Conservation (phyloP, 2,797 vertebrate genomes). For the Steatocranus sp. region DNA sequence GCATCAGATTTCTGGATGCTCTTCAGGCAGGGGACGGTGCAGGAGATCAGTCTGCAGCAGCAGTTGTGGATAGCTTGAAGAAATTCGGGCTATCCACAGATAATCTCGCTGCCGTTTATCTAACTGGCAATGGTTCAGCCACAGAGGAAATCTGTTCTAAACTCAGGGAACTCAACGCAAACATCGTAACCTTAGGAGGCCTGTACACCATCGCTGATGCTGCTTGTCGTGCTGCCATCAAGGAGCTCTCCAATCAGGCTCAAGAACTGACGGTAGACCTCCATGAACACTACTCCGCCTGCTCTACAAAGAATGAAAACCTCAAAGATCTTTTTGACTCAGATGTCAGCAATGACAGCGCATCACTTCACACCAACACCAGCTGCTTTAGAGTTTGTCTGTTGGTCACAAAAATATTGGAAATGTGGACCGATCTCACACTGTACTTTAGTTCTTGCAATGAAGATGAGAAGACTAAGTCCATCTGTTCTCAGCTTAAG, state of each 20-base stretch:
- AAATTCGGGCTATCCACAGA: slow-evolving; percentile 58
- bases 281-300: slow-evolving; percentile 49
- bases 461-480: slow-evolving; percentile 41
- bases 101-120: slow-evolving; percentile 66
- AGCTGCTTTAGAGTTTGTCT: slow-evolving; percentile 57
- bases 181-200: slow-evolving; percentile 49
- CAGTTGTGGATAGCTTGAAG: slow-evolving; percentile 54
- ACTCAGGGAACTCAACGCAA: slow-evolving; percentile 68
- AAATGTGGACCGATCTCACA: slow-evolving; percentile 66
- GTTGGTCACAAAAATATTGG: slow-evolving; percentile 55
- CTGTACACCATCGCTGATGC: slow-evolving; percentile 60
- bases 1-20: slow-evolving; percentile 71
- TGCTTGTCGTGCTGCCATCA: slow-evolving; percentile 59
- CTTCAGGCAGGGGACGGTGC: slow-evolving; percentile 16
- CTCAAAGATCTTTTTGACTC: slow-evolving; percentile 63
- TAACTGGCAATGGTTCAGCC: slow-evolving; percentile 14
- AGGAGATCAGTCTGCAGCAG: slow-evolving; percentile 12
- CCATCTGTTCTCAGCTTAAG: slow-evolving; percentile 59
- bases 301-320: slow-evolving; percentile 40
- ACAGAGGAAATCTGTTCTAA: slow-evolving; percentile 50
- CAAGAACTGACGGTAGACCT: slow-evolving; percentile 63
- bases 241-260: slow-evolving; percentile 44
- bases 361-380: slow-evolving; percentile 10
- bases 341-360: slow-evolving; percentile 4
- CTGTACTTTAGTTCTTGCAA: slow-evolving; percentile 57